Base-by-base conservation (phyloP, 2,888 invertebrate genomes). In the Pheosia gnoma region DNA sequence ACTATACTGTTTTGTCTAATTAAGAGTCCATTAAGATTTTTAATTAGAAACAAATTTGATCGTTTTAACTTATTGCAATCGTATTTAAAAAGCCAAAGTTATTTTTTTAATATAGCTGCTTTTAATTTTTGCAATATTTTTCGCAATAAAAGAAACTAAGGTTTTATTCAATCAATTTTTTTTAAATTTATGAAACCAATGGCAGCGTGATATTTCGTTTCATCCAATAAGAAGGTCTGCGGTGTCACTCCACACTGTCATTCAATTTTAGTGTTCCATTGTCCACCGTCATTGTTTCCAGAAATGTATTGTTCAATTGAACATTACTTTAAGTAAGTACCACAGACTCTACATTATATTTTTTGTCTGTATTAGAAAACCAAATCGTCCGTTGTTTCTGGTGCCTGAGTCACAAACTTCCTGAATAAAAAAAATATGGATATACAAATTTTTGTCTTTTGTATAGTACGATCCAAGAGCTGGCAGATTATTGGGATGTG, bases 61-160 rank as follows among this genome's bases (percentile, higher is more conserved):
- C 65, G 77, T 79, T 80, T 75, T 75, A 78, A 78, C 74, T 72
- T 72, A 72, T 75, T 66, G 77, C 78, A 68, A 75, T 71, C 70
- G 65, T 78, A 74, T 68, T 60, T 57, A 77, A 80, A 81, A 83
- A 83, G 82, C 85, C 84, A 85, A 87, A 86, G 84, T 83, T 81
- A 75, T 78, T 59, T 71, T 75, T 78, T 59, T 71, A 74, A 74
- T 79, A 71, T 80, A 82, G 71, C 74, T 72, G 78, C 77, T 79
- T 78, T 77, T 59, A 25, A 25, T 25, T 61, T 74, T 76, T 62
- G 66, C 61, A 59, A 66, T 39, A 52, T 64, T 71, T 62, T 55
- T 71, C 63, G 66, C 65, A 61, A 70, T 62, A 52, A 68, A 68
- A 62, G 64, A 59, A 66, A 62, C 70, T 47, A 68, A 74, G 67